Percentiles rank a stretch among this genome's conserved stretches.
These are phyloP conservation scores for Cremastinae sp. DNA, from an alignment of 2,888 invertebrate species.

Conservation along the genomic window DNA sequence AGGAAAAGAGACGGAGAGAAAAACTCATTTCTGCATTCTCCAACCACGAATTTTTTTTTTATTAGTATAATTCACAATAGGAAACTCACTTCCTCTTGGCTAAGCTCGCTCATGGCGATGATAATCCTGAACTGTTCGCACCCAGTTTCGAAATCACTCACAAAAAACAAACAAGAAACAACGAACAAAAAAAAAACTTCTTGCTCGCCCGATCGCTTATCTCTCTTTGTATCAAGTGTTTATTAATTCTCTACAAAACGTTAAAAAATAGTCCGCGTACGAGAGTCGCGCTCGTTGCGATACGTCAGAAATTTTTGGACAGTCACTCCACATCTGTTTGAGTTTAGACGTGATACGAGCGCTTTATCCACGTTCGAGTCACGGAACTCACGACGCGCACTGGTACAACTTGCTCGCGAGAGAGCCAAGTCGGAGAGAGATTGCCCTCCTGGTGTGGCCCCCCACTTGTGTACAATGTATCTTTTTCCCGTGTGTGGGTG, in stretches of 20 bases:
- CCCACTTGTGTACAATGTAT: no score
- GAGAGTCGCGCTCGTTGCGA: constrained; percentile 66
- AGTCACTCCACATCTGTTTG: constrained; percentile 78
- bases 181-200: constrained; percentile 23
- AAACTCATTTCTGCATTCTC: no score
- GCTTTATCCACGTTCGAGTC: constrained; percentile 43
- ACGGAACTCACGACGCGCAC: constrained; percentile 52
- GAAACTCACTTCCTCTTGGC: constrained; percentile 91
- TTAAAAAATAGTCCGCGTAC: constrained; percentile 61
- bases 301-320: constrained; percentile 76
- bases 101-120: constrained; percentile 89
- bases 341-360: constrained; percentile 74
- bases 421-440: constrained; percentile 14
- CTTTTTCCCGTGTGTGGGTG: constrained; percentile 2
- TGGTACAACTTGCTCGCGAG: constrained; percentile 33
- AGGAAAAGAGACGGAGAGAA: constrained; percentile 51
- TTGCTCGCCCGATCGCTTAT: neutral
- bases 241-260: constrained; percentile 46
- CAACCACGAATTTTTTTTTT: constrained; percentile 52
- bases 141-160: constrained; percentile 45
- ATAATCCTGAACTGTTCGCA: constrained; percentile 55
- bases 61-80: constrained; percentile 17
- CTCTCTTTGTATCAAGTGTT: constrained; percentile 3
- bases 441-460: neutral
- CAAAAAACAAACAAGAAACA: constrained; percentile 43